Base-by-base conservation (phyloP, 2,113 vertebrate species). In the Notothenia coriiceps region DNA sequence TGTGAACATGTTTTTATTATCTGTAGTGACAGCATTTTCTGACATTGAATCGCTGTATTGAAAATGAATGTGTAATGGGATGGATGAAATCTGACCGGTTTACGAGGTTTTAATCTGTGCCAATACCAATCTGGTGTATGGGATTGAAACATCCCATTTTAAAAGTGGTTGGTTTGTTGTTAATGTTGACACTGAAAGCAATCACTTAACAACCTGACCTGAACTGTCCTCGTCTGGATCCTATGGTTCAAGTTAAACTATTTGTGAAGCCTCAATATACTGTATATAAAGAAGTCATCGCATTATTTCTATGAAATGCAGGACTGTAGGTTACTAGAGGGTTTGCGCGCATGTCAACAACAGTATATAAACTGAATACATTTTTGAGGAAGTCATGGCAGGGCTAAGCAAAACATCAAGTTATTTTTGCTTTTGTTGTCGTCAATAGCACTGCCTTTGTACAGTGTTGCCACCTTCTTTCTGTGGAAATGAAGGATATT, bases 401-500 rank as follows among this genome's bases (percentile, higher is more conserved):
- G 63, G 67, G 60, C 25, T 49, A 11, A 67, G 33, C 1, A 59
- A 65, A 82, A 66, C 49, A 4, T 55, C 44, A 29, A 63, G 51
- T 63, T 55, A 76, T 47, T 10, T 22, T 40, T 59, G 64, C 64
- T 2, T 65, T 59, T 67, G 46, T 12, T 29, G 29, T 29, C 29
- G 29, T 29, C 29, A 29, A 3, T 29, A 4, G 29, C 29, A 29
- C 29, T 29, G 29, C 29, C 29, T 29, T 29, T 29, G 29, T 29
- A 29, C 29, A 29, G 29, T 29, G 29, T 29, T 54, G 29, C 80
- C 82, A 69, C 71, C 77, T 69, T 74, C 54, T 73, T 79, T 72
- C 80, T 57, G 80, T 74, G 75, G 66, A 77, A 89, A 74, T 83
- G 74, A 88, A 86, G 50, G 68, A 66, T 79, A 74, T 68, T 54